Percentiles rank a stretch among this genome's conserved stretches.
These are phyloP conservation scores for Salminus brasiliensis DNA, from an alignment of 2,113 vertebrate genomes.

Conservation along the genomic window DNA sequence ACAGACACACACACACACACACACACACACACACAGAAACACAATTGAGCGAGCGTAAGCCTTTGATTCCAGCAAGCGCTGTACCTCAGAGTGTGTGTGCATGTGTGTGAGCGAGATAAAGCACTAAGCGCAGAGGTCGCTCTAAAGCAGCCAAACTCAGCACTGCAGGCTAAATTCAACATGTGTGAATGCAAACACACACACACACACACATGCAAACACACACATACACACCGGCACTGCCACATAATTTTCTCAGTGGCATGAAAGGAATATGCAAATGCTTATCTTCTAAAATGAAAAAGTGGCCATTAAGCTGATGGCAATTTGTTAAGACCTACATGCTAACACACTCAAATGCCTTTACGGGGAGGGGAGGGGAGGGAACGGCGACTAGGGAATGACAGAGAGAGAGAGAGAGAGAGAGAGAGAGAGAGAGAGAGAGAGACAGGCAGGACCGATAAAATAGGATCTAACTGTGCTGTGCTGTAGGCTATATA, in stretches of 20 bases:
- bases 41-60: conserved; percentile 3
- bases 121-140: conserved; percentile 22
- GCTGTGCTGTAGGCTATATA: no score
- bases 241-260: conserved; percentile 71
- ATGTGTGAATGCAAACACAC: conserved; percentile 10
- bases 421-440: conserved; percentile 31
- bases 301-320: conserved; percentile 73
- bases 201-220: conserved; percentile 43
- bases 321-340: conserved; percentile 73
- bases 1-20: conserved; percentile 1
- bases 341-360: conserved; percentile 72
- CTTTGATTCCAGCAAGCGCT: neutral
- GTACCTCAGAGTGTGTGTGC: neutral
- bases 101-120: conserved; percentile 17
- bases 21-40: no score
- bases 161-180: conserved; percentile 47
- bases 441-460: conserved; percentile 40
- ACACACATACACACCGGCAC: conserved; percentile 49
- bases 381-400: conserved; percentile 29
- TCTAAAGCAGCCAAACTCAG: conserved; percentile 48
- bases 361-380: conserved; percentile 67
- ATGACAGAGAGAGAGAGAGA: conserved; percentile 26
- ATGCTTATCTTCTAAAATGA: conserved; percentile 70
- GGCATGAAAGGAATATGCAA: conserved; percentile 68
- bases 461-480: no score